Conservation (phyloP, 2,888 invertebrate genomes). For the Oxytorus armatus region DNA sequence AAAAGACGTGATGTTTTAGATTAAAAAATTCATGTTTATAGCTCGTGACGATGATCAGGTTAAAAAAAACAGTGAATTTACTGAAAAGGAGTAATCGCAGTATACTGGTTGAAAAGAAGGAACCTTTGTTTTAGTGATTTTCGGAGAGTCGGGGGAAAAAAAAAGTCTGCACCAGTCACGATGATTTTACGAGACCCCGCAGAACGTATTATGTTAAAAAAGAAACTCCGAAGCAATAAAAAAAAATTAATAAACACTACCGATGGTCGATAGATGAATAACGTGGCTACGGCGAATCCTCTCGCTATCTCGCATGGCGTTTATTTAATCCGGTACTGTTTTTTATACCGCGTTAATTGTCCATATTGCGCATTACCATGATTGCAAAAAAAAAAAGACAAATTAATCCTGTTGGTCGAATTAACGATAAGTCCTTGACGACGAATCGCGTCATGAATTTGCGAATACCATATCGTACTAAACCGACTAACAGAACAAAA, state of each 20-base stretch:
- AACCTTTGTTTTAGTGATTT: slow-evolving; percentile 2
- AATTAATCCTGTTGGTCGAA: background rate
- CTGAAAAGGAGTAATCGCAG: background rate
- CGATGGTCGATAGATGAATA: slow-evolving; percentile 35
- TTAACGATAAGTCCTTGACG: slow-evolving; percentile 18
- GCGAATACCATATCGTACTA: slow-evolving; percentile 69
- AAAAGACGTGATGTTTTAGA: background rate
- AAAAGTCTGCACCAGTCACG: background rate
- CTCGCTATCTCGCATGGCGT: slow-evolving; percentile 40
- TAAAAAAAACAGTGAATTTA: slow-evolving; percentile 6
- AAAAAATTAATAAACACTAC: slow-evolving; percentile 19
- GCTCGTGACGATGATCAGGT: slow-evolving; percentile 19
- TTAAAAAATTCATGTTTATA: slow-evolving; percentile 26
- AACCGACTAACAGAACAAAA: slow-evolving; percentile 50
- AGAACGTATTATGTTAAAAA: background rate
- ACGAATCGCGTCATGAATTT: slow-evolving; percentile 46
- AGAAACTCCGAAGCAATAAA: slow-evolving; percentile 55
- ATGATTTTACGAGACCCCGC: background rate
- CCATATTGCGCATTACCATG: slow-evolving; percentile 32
- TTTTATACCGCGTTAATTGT: slow-evolving; percentile 64
- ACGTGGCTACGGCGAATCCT: slow-evolving; percentile 30
- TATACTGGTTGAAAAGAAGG: background rate
- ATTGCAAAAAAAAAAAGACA: background rate
- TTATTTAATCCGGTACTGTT: slow-evolving; percentile 46
- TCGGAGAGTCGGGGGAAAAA: background rate